These are phyloP conservation scores for Tethea ocularis DNA, from an alignment of 2,888 invertebrate species.

Conservation along the genomic window DNA sequence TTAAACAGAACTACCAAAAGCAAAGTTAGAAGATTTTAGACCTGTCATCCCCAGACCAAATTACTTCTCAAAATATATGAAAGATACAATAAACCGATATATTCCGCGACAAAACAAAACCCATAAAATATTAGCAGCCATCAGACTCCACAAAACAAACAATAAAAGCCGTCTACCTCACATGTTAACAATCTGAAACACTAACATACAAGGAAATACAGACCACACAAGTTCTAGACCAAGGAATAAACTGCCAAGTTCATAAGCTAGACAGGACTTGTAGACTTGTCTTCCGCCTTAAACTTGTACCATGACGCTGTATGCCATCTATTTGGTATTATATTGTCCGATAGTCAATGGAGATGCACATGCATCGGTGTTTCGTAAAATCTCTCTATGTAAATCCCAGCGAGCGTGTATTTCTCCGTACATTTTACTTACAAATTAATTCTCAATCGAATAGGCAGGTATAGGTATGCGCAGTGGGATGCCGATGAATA, in stretches of 20 bases:
- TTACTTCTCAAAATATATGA: too few relatives aligned
- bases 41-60: too few relatives aligned
- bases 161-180: constrained; percentile 1
- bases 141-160: not conserved
- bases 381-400: constrained; percentile 28
- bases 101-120: not conserved
- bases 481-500: not conserved
- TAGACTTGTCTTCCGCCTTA: not conserved
- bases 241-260: not conserved
- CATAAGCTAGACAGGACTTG: not conserved
- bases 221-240: not conserved
- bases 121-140: not conserved
- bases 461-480: not conserved
- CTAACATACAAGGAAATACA: not conserved
- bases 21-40: too few relatives aligned
- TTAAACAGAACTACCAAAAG: too few relatives aligned
- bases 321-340: constrained; percentile 37
- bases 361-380: constrained; percentile 22
- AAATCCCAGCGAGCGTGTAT: constrained; percentile 6
- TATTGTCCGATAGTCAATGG: constrained; percentile 33
- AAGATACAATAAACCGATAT: not conserved
- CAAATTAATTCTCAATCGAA: constrained; percentile 3
- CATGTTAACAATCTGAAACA: constrained; percentile 2
- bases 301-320: not conserved
- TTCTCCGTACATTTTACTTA: constrained; percentile 4